Evolutionary conservation across 1,140 invertebrate genomes (phyloP).

Genomic region (Drosophila simulans): DNA sequence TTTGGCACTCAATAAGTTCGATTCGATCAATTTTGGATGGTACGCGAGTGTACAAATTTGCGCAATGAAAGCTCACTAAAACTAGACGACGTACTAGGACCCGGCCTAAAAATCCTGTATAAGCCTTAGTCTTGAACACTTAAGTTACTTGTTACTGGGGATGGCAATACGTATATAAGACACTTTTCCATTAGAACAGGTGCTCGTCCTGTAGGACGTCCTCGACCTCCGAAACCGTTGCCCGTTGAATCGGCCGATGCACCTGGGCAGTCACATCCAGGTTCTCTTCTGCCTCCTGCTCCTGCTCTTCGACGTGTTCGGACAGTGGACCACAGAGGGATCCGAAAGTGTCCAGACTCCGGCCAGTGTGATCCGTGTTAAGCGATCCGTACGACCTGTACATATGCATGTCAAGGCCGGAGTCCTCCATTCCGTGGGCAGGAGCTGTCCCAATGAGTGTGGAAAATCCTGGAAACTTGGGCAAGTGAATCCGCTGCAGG

Average conservation of each 20-base stretch:
- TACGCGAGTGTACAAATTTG: constrained; percentile 45
- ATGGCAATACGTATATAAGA: constrained; percentile 62
- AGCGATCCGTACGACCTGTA: constrained; percentile 73
- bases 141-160: constrained; percentile 35
- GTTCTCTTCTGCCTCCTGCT: constrained; percentile 7
- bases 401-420: constrained; percentile 62
- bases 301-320: constrained; percentile 50
- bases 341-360: constrained; percentile 74
- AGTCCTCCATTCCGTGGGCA: constrained; percentile 61
- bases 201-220: constrained; percentile 50
- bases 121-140: constrained; percentile 52
- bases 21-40: constrained; percentile 47
- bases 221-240: background rate
- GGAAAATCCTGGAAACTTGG: constrained; percentile 75
- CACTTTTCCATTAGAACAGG: constrained; percentile 58
- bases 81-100: constrained; percentile 47
- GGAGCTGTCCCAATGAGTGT: constrained; percentile 65
- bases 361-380: constrained; percentile 68
- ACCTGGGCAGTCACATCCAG: constrained; percentile 41
- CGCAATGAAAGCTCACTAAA: constrained; percentile 35
- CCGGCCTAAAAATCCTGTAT: constrained; percentile 26
- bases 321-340: constrained; percentile 69
- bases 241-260: constrained; percentile 19
- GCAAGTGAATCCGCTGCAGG: constrained; percentile 63
- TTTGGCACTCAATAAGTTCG: constrained; percentile 43